Base-by-base conservation (phyloP, 2,888 invertebrate species). In the Acleris cristana region DNA sequence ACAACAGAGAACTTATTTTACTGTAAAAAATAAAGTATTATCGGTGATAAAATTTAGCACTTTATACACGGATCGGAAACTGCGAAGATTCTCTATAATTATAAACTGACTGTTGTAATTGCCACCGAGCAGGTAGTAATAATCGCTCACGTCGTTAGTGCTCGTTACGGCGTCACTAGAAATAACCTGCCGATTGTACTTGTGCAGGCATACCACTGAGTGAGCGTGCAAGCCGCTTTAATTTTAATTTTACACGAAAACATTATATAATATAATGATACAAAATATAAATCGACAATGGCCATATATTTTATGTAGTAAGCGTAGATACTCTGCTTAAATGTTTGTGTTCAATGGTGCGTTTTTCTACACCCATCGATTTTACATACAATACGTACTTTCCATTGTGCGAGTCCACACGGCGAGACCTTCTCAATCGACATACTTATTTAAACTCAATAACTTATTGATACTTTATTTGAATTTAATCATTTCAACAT, bases 281-380 rank as follows among this genome's bases (percentile, higher is more conserved):
- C 56, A 62, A 44, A 7, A 57, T 62, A 34, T 57, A 18, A 61
- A 53, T 53, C 53, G 44, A 53, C 23, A 51, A 63, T 54, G 67
- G 67, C 67, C 67, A 67, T 67, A 67, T 58, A 40, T 61, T 52
- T 65, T 57, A n/a, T 48, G 12, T 10, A 52, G 48, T 48, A 48
- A 48, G 18, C 18, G 18, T 48, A 48, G 16, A 45, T 48, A n/a
- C 16, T 51, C 19, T 51, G 51, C 19, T 48, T n/a, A 18, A 66
- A 62, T 56, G 51, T 51, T 26, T 57, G 30, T 66, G 66, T 61
- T 65, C 30, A 18, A 51, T 55, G 52, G 62, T 66, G 56, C 45
- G 51, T 57, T 23, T 26, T 48, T 44, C 34, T 55, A 52, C 52
- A 64, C 54, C 23, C 18, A 40, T 14, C 8, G n/a, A 23, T 40